Percentiles rank a stretch among this genome's conserved stretches.
phyloP scores from a whole-genome alignment of 2,888 invertebrate genomes.

The Cecidostiba fungosa region DNA sequence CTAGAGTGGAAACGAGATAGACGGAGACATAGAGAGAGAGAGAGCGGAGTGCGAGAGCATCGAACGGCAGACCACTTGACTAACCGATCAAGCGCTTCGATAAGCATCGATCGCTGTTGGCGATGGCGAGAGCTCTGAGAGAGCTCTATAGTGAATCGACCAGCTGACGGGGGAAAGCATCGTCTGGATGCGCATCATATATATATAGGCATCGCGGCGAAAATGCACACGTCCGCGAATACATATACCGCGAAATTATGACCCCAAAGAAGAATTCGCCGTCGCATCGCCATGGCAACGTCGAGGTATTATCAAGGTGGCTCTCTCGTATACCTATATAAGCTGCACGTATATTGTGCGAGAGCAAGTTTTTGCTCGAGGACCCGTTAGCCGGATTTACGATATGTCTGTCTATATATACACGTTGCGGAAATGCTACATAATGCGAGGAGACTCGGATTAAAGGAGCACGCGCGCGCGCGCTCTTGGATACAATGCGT shows the following conservation, averaged over 20 bases:
- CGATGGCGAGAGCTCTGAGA: background rate
- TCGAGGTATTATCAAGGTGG: conserved; percentile 7
- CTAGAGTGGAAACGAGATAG: background rate
- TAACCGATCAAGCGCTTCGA: conserved; percentile 53
- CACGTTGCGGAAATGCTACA: background rate
- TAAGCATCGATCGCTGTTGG: conserved; percentile 28
- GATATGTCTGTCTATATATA: background rate
- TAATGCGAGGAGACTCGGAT: conserved; percentile 14
- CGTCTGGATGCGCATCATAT: background rate
- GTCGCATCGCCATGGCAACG: background rate
- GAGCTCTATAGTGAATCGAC: background rate
- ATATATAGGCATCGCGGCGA: background rate
- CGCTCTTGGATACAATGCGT: background rate
- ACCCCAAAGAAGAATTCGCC: background rate
- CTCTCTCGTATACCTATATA: background rate
- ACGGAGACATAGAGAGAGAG: background rate
- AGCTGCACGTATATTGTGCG: background rate
- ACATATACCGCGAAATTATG: background rate
- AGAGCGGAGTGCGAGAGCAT: conserved; percentile 29
- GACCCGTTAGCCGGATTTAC: conserved; percentile 22
- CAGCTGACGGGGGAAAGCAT: conserved; percentile 1
- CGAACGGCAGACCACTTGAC: conserved; percentile 59
- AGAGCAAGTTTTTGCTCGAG: conserved; percentile 29
- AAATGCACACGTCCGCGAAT: background rate
- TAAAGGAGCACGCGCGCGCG: conserved; percentile 17